phyloP scores from a whole-genome alignment of 2,888 invertebrate genomes.

The Balanococcus diminutus region DNA sequence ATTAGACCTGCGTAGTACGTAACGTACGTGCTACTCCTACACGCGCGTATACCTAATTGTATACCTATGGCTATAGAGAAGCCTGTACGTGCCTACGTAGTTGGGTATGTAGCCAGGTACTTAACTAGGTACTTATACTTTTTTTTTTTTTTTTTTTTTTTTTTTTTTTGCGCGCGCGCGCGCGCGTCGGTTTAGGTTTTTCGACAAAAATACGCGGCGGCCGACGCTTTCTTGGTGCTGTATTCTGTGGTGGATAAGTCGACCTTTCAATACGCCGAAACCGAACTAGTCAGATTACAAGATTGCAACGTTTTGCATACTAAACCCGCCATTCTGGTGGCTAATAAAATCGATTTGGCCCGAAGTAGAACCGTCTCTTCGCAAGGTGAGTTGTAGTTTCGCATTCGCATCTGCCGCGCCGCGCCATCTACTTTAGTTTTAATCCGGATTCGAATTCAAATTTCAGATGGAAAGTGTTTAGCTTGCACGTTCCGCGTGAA shows the following conservation, averaged over 20 bases:
- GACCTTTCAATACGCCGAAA: slow-evolving; percentile 82
- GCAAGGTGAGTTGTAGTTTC: slow-evolving; percentile 79
- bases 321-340: slow-evolving; percentile 84
- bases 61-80: too few relatives aligned
- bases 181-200: not conserved
- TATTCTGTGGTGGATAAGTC: slow-evolving; percentile 92
- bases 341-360: slow-evolving; percentile 92
- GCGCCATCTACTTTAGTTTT: not conserved
- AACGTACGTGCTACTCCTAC: too few relatives aligned
- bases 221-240: slow-evolving; percentile 83
- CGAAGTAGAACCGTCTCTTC: slow-evolving; percentile 85
- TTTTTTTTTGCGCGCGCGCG: too few relatives aligned
- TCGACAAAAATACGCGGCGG: slow-evolving; percentile 60
- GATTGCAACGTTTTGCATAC: slow-evolving; percentile 78
- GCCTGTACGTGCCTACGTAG: too few relatives aligned
- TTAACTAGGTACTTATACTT: too few relatives aligned
- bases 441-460: not conserved
- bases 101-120: too few relatives aligned
- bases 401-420: too few relatives aligned
- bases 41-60: too few relatives aligned
- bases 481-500: slow-evolving; percentile 91
- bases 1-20: too few relatives aligned
- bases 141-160: too few relatives aligned
- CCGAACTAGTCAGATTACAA: slow-evolving; percentile 76
- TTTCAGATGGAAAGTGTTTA: slow-evolving; percentile 87